These are phyloP conservation scores for Ianthella basta DNA, from an alignment of 37 sponge, comb jelly and placozoan species.

Conservation along the genomic window DNA sequence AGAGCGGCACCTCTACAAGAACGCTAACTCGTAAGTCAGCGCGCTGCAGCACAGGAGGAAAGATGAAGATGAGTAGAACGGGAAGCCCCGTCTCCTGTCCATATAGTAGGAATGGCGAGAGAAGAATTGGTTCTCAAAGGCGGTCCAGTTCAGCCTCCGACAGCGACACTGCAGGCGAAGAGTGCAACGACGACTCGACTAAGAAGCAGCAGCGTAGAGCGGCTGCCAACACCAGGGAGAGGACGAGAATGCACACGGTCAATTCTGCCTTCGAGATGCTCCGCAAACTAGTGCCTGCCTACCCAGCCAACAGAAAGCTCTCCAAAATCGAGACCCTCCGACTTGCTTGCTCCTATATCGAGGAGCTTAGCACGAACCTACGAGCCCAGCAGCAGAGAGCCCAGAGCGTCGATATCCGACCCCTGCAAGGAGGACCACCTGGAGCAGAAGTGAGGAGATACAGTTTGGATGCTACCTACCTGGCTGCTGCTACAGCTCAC, in stretches of 20 bases:
- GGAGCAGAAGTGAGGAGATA: conserved; percentile 15
- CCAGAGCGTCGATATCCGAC: conserved; percentile 54
- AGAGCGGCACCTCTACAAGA: neutral
- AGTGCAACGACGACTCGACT: conserved; percentile 28
- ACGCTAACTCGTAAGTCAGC: neutral
- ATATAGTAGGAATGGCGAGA: neutral
- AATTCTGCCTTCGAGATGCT: conserved; percentile 91
- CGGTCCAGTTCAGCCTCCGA: conserved; percentile 34
- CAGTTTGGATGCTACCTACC: conserved; percentile 8
- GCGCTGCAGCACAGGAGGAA: neutral
- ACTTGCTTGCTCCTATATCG: conserved; percentile 86
- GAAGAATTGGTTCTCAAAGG: neutral
- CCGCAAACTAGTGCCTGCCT: conserved; percentile 84
- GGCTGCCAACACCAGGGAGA: conserved; percentile 85
- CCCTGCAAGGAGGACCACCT: neutral
- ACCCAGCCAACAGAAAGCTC: conserved; percentile 90
- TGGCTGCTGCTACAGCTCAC: neutral
- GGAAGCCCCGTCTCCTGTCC: neutral
- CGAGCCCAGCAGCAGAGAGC: conserved; percentile 41
- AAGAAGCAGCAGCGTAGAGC: conserved; percentile 50
- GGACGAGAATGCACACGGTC: conserved; percentile 90
- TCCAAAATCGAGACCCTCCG: conserved; percentile 91
- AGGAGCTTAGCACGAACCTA: conserved; percentile 69
- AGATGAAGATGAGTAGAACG: conserved; percentile 14
- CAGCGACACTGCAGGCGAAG: conserved; percentile 49